Base-by-base conservation (phyloP, 2,113 vertebrate genomes). In the Pyxicephalus adspersus region DNA sequence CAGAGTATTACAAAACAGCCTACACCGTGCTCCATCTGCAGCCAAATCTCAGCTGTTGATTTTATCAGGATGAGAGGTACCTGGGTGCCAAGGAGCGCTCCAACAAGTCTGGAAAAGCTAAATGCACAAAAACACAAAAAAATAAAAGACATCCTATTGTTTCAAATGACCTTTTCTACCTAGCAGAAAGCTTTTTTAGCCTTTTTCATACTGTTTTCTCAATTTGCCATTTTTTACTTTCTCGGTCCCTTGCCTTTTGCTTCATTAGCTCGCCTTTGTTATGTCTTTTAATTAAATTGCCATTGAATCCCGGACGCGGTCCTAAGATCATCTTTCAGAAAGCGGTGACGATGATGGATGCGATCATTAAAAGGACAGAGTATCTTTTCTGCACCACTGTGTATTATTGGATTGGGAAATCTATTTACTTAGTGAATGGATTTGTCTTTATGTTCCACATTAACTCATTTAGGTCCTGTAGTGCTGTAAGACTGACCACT, bases 381-480 rank as follows among this genome's bases (percentile, higher is more conserved):
- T 81, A 81, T 81, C 80, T 81, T 74, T 81, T 75, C 70, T 75
- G 70, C 80, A 81, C 66, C 13, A 63, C 80, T 81, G 80, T 81
- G 80, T 81, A 81, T 81, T 81, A 81, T 81, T 81, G 61, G 71
- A 81, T 75, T 81, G 61, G 80, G 80, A 81, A 73, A 81, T 75
- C 60, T 81, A 74, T 81, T 81, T 75, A 79, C 64, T 58, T 66
- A 79, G 67, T 74, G 22, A 64, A 78, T 83, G 54, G 54, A 75
- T 63, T 74, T 79, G 61, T 67, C 76, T 79, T 78, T 61, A 57
- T 70, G 19, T 65, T 55, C 54, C 20, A 20, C 26, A 65, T 64
- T 63, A 73, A 73, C 68, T 71, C 15, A 57, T 81, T 73, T 52
- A 28, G 57, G 66, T 16, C 55, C 13, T 77, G 18, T 34, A 51